Evolutionary conservation across 2,113 vertebrate species (phyloP), one percentile per base, ranked within the genome.

Genomic region (Zosterops hypoxanthus): DNA sequence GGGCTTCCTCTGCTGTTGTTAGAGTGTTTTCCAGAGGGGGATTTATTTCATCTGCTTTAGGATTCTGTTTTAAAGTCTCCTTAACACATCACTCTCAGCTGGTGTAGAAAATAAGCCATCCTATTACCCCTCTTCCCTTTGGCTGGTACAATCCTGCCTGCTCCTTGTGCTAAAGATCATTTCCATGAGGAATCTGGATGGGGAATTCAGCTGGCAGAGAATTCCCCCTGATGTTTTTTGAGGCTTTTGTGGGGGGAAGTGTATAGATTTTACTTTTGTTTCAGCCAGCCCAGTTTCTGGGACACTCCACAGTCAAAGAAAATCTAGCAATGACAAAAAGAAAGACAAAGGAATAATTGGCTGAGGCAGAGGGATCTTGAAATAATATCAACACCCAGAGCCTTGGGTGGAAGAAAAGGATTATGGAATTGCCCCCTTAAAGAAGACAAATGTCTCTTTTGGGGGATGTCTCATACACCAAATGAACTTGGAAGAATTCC

Each of bases 31-130:
- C 86, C 66, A 59, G 36, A 39, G 59, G 34, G 42, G 31, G 39
- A 78, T 77, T 92, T 95, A 59, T 73, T 80, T 91, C 26, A 52
- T 81, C 82, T 93, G 55, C 25, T 77, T 25, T 46, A 70, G 42
- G 46, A 88, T 11, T 13, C 41, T 64, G 15, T 60, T 85, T 83
- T 77, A 55, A 46, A 70, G 11, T 21, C 36, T 86, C 21, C 55
- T 92, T 82, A 82, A 73, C 42, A 53, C 12, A 57, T 73, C 25
- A 26, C 19, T n/a, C 59, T 61, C 25, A 36, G 50, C 59, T 86
- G 25, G 2, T 63, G 33, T 22, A 42, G 79, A 59, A 94, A 83
- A 61, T 12, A 42, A 92, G 46, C 0, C 1, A 63, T 47, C 29
- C 16, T 77, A 5, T 86, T 53, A 49, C 16, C 12, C 20, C 6